Conservation (phyloP, 2,888 invertebrate genomes). For the Eupithecia vulgata region DNA sequence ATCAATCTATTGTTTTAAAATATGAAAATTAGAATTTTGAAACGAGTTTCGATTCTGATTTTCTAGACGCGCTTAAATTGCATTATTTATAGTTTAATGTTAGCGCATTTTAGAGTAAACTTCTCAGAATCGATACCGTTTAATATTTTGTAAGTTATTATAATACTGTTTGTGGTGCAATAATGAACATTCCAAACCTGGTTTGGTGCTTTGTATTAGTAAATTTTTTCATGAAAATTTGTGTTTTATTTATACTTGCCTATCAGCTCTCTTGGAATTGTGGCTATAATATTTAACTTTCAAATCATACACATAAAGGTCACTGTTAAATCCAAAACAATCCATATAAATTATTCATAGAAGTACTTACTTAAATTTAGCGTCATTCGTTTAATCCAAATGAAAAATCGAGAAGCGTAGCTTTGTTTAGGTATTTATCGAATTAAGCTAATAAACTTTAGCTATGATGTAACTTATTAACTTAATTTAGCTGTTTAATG, state of each 20-base stretch:
- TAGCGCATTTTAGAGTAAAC: not conserved
- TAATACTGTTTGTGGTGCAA: slow-evolving; percentile 78
- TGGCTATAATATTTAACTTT: slow-evolving; percentile 43
- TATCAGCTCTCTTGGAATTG: slow-evolving; percentile 59
- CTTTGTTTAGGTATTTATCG: slow-evolving; percentile 66
- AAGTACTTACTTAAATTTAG: slow-evolving; percentile 57
- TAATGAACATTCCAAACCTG: slow-evolving; percentile 82
- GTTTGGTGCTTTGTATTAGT: slow-evolving; percentile 82
- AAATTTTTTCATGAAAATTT: slow-evolving; percentile 72
- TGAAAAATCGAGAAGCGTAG: slow-evolving; percentile 53
- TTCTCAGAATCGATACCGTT: slow-evolving; percentile 9
- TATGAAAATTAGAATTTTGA: slow-evolving; percentile 15
- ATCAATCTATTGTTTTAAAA: slow-evolving; percentile 29
- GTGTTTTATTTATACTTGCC: slow-evolving; percentile 76
- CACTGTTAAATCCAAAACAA: slow-evolving; percentile 64
- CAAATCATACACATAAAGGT: slow-evolving; percentile 60
- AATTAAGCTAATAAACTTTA: slow-evolving; percentile 55
- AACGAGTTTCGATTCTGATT: not conserved
- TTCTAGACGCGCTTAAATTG: not conserved
- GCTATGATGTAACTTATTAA: slow-evolving; percentile 69
- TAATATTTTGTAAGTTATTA: slow-evolving; percentile 50
- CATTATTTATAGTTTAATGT: not conserved
- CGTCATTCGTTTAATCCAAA: slow-evolving; percentile 43
- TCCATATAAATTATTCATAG: slow-evolving; percentile 29
- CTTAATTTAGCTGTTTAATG: slow-evolving; percentile 62